These are phyloP conservation scores for Lepidurus arcticus DNA, from an alignment of 1,140 invertebrate species.

Conservation along the genomic window DNA sequence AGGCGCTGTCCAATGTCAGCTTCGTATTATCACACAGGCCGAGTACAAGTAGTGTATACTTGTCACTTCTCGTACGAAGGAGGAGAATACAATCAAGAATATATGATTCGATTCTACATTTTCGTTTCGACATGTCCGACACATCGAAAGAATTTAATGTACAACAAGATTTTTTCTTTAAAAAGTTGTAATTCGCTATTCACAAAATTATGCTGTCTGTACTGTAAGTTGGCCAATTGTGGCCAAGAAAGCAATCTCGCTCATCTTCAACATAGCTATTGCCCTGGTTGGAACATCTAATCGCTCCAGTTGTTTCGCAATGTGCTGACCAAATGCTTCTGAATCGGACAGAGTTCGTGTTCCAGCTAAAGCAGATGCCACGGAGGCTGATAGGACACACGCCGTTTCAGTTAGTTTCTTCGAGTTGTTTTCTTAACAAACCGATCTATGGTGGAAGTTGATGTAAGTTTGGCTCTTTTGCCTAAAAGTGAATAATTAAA, in stretches of 20 bases:
- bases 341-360: background rate
- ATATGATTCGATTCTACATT: background rate
- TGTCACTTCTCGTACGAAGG: background rate
- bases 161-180: background rate
- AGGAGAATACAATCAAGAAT: background rate
- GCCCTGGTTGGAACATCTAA: background rate
- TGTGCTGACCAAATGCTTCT: background rate
- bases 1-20: conserved; percentile 23
- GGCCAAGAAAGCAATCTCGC: background rate
- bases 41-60: background rate
- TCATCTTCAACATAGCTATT: background rate
- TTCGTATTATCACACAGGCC: background rate
- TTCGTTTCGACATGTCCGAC: background rate
- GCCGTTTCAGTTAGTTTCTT: background rate
- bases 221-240: background rate
- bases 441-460: too few species aligned
- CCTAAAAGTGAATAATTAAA: too few species aligned
- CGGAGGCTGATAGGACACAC: background rate
- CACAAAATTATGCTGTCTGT: background rate
- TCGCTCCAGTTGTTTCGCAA: background rate
- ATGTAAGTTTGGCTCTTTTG: too few species aligned
- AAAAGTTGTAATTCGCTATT: background rate
- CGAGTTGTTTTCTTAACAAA: background rate
- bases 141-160: background rate
- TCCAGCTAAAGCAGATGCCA: background rate